These are phyloP conservation scores for Tupiocoris notatus DNA, from an alignment of 2,888 invertebrate species.

Conservation along the genomic window DNA sequence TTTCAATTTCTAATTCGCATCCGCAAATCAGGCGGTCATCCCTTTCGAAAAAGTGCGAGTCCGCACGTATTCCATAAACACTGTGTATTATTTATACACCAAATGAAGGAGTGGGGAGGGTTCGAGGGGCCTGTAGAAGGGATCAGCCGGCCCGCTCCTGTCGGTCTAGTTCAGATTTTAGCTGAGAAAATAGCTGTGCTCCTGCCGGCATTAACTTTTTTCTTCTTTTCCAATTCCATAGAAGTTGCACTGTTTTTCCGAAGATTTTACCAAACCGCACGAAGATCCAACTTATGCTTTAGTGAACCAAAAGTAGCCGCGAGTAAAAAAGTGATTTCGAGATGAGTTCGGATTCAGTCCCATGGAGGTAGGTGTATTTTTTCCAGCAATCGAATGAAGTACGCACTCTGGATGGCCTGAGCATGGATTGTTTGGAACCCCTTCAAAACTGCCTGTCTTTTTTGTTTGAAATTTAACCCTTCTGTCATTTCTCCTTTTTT, in stretches of 20 bases:
- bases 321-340: slow-evolving; percentile 18
- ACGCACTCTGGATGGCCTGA: no score
- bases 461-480: no score
- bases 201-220: slow-evolving; percentile 9
- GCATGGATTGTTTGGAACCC: no score
- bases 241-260: not conserved
- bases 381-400: no score
- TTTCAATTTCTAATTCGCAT: not conserved
- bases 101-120: slow-evolving; percentile 19
- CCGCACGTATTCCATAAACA: slow-evolving; percentile 41
- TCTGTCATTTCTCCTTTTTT: no score
- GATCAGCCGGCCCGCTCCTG: slow-evolving; percentile 26
- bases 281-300: not conserved
- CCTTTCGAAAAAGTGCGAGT: slow-evolving; percentile 23
- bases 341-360: slow-evolving; percentile 48
- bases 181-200: slow-evolving; percentile 20
- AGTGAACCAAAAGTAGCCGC: not conserved
- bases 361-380: slow-evolving; percentile 47
- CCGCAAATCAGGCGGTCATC: not conserved
- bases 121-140: slow-evolving; percentile 18
- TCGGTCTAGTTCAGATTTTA: slow-evolving; percentile 42
- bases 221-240: not conserved
- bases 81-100: slow-evolving; percentile 40
- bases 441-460: no score
- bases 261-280: not conserved